These are phyloP conservation scores for Oryzias sinensis DNA, from an alignment of 2,797 vertebrate genomes.

Conservation along the genomic window DNA sequence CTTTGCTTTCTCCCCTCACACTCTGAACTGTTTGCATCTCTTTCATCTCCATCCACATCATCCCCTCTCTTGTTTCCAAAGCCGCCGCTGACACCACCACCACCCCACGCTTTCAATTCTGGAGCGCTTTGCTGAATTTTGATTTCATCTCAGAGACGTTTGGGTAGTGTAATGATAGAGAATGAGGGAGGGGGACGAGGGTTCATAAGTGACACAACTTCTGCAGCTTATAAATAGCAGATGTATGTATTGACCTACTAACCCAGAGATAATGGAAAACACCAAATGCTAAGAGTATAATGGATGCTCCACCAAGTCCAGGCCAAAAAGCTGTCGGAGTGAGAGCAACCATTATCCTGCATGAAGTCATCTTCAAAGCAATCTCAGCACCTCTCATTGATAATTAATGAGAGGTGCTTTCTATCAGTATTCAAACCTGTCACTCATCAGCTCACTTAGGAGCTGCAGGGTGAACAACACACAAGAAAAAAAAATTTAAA, in stretches of 20 bases:
- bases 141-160: slow-evolving; percentile 29
- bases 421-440: slow-evolving; percentile 63
- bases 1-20: slow-evolving; percentile 31
- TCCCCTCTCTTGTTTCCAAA: slow-evolving; percentile 24
- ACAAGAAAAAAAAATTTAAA: slow-evolving; percentile 14
- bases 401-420: slow-evolving; percentile 66
- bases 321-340: slow-evolving; percentile 33
- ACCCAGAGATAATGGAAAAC: slow-evolving; percentile 51
- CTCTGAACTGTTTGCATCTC: slow-evolving; percentile 59
- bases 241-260: slow-evolving; percentile 48
- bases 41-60: slow-evolving; percentile 61
- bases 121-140: slow-evolving; percentile 32
- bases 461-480: slow-evolving; percentile 18
- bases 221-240: slow-evolving; percentile 12
- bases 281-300: slow-evolving; percentile 27
- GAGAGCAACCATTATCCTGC: slow-evolving; percentile 37
- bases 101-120: slow-evolving; percentile 46
- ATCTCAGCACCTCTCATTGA: slow-evolving; percentile 69
- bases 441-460: slow-evolving; percentile 52
- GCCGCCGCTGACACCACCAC: slow-evolving; percentile 6
- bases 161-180: not conserved
- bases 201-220: slow-evolving; percentile 21
- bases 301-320: slow-evolving; percentile 33
- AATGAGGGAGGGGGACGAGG: not conserved
- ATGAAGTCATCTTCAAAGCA: slow-evolving; percentile 69